Evolutionary conservation across 1,140 invertebrate genomes (phyloP).

Genomic region (Drosophila yakuba): DNA sequence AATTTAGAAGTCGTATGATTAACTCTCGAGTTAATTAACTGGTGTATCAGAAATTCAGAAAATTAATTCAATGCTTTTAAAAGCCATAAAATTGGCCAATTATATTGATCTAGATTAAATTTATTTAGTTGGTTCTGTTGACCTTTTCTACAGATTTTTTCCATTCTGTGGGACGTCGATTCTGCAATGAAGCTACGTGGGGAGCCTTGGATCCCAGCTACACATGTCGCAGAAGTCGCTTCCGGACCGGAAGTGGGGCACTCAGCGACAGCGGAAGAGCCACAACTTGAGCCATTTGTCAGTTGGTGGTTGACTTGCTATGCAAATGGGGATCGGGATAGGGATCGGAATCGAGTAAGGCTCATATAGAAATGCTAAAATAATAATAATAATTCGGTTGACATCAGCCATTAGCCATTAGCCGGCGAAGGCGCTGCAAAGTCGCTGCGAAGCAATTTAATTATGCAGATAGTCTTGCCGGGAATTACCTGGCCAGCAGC

Average conservation of each 20-base stretch:
- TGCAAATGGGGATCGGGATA: conserved; percentile 61
- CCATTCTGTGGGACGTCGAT: conserved; percentile 24
- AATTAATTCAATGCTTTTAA: too few relatives aligned
- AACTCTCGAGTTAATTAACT: too few relatives aligned
- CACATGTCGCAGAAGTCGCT: conserved; percentile 47
- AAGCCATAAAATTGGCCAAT: too few relatives aligned
- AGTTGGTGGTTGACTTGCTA: conserved; percentile 38
- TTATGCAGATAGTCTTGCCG: conserved; percentile 58
- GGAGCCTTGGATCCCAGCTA: conserved; percentile 17
- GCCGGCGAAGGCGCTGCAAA: conserved; percentile 24
- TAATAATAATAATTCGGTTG: conserved; percentile 77
- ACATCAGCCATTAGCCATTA: conserved; percentile 14
- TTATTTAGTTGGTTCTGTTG: too few relatives aligned
- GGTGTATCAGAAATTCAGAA: too few relatives aligned
- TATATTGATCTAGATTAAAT: too few relatives aligned
- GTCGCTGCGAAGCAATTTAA: conserved; percentile 67
- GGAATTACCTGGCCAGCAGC: conserved; percentile 53
- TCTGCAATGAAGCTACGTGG: conserved; percentile 30
- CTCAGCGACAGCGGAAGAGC: conserved; percentile 60
- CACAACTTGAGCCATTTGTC: conserved; percentile 66
- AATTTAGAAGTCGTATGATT: too few relatives aligned
- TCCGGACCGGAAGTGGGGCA: conserved; percentile 59
- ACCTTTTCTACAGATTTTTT: neutral
- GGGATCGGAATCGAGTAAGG: conserved; percentile 2
- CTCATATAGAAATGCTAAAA: conserved; percentile 54